Evolutionary conservation across 1,140 invertebrate species (phyloP), one percentile per base, ranked within the genome.

Genomic region (Drosophila sulfurigaster): DNA sequence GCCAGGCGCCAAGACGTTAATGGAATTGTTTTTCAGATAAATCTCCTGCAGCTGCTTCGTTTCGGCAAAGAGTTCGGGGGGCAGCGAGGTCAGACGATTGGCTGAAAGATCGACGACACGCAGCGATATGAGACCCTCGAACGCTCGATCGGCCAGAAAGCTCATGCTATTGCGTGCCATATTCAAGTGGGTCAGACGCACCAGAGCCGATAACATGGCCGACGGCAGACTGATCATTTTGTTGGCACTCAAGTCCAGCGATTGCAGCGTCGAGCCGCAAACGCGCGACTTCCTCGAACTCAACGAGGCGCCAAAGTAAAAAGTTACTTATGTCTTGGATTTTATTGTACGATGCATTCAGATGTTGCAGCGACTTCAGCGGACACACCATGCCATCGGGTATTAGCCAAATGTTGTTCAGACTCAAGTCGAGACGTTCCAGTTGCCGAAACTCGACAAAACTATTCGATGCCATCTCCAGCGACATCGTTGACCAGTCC

Each of bases 321-420:
- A 98, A 96, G 88, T 95, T 95, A 58, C 94, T 94, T 16, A 98
- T 94, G 81, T 97, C 96, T 71, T 96, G 94, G 76, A 98, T 94
- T 81, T 96, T 94, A 88, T 98, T 98, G 69, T 95, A 94, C 41
- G 96, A 97, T 74, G 97, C 94, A 93, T 98, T 97, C 5, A 98
- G 93, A 79, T 96, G 94, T 91, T 96, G 95, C 13, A 98, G 93
- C 74, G 95, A 96, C 60, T 95, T 94, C 35, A 98, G 92, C 1
- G 96, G 95, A 87, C 97, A 98, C 30, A 98, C 94, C 38, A 96
- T 95, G 60, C 96, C 96, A 72, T 96, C 95, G 8, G 97, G 97
- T 83, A 98, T 94, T 16, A 94, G 94, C 94, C 96, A 96, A 93
- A 98, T 97, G 93, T 98, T 97, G 93, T 98, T 98, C 88, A 96